phyloP scores from a whole-genome alignment of 2,113 vertebrate species.

The Microcebus lehilahytsara region DNA sequence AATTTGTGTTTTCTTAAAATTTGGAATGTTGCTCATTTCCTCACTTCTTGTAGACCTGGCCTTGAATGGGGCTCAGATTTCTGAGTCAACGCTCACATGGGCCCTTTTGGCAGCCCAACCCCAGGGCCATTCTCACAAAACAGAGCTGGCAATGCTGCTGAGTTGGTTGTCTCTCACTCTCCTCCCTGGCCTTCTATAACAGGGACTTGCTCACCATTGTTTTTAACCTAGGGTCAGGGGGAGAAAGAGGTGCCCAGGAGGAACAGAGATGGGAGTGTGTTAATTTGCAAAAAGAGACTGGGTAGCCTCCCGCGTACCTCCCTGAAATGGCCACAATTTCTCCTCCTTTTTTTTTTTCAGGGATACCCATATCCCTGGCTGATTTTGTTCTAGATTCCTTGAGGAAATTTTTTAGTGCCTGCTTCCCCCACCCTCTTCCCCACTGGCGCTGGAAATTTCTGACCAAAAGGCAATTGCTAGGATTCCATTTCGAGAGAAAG shows the following conservation, averaged over 20 bases:
- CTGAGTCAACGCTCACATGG: neutral
- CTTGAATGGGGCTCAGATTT: neutral
- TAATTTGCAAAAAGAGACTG: neutral
- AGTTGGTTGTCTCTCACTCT: neutral
- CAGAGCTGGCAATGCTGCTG: neutral
- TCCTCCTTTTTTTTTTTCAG: neutral
- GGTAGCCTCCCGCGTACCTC: neutral
- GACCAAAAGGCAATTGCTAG: slow-evolving; percentile 49
- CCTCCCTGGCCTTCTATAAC: neutral
- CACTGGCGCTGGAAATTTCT: slow-evolving; percentile 43
- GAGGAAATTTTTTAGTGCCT: neutral
- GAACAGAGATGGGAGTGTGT: neutral
- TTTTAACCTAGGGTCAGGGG: neutral
- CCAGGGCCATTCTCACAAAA: neutral
- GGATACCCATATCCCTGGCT: neutral
- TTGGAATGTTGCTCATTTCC: neutral
- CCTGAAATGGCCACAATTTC: neutral
- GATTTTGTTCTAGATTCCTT: neutral
- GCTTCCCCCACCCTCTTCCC: neutral
- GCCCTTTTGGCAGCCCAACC: neutral
- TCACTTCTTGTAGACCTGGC: neutral
- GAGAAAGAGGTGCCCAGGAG: too few species aligned
- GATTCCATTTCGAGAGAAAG: slow-evolving; percentile 63
- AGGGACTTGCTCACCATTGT: neutral
- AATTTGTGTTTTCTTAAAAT: slow-evolving; percentile 24